Conservation (phyloP, 2,797 vertebrate species). For the Oryzias dopingdopingensis region DNA sequence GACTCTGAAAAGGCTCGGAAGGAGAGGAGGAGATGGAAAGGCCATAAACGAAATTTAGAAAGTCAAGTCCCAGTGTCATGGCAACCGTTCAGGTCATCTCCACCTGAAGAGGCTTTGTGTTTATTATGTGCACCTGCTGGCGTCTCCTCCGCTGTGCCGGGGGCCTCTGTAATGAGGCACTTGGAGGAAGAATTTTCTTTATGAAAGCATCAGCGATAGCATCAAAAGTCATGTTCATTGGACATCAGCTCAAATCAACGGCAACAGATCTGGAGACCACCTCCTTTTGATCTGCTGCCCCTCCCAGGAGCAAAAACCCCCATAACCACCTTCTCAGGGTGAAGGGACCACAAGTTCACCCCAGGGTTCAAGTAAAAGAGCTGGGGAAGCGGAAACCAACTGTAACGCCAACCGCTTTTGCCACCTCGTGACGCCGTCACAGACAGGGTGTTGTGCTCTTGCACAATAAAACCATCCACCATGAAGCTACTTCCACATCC, state of each 20-base stretch:
- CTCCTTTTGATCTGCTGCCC: slow-evolving; percentile 19
- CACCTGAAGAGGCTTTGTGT: slow-evolving; percentile 51
- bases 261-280: slow-evolving; percentile 22
- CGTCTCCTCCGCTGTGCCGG: slow-evolving; percentile 9
- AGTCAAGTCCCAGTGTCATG: slow-evolving; percentile 57
- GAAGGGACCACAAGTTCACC: slow-evolving; percentile 19
- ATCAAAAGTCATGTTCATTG: slow-evolving; percentile 14
- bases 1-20: background rate
- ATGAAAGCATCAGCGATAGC: slow-evolving; percentile 20
- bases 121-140: slow-evolving; percentile 1
- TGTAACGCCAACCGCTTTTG: slow-evolving; percentile 11
- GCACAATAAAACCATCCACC: slow-evolving; percentile 29
- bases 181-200: background rate
- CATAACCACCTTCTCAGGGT: slow-evolving; percentile 15
- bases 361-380: slow-evolving; percentile 15
- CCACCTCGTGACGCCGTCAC: slow-evolving; percentile 38
- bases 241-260: slow-evolving; percentile 24
- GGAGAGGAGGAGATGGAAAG: background rate
- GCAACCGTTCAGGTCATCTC: slow-evolving; percentile 57
- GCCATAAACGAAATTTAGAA: background rate
- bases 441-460: slow-evolving; percentile 26
- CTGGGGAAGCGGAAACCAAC: slow-evolving; percentile 40
- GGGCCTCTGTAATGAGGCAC: slow-evolving; percentile 1
- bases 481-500: slow-evolving; percentile 41
- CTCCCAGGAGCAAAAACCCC: slow-evolving; percentile 20